A percentile compares a stretch with the other conserved stretches of the same genome.
phyloP scores from a whole-genome alignment of 2,113 vertebrate species.

The Paralichthys olivaceus region DNA sequence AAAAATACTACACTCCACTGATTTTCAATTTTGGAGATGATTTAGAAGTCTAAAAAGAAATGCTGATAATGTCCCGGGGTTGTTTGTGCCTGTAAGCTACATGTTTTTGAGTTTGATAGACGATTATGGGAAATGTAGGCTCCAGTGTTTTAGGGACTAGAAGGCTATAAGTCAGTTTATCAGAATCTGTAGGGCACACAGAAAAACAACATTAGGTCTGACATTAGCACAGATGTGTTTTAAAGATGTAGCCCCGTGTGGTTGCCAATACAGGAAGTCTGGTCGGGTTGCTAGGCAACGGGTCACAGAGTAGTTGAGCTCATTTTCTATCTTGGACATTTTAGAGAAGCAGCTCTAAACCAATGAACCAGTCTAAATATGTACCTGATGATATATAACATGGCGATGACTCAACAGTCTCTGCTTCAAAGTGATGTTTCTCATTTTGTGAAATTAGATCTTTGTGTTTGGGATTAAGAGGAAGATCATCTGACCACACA shows the following conservation, averaged over 20 bases:
- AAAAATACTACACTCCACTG: too few species aligned
- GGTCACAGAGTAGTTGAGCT: slow-evolving; percentile 32
- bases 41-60: too few species aligned
- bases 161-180: neutral
- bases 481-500: neutral
- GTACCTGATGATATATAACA: neutral
- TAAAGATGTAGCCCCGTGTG: slow-evolving; percentile 32
- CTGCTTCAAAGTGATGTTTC: neutral
- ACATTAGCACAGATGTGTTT: neutral
- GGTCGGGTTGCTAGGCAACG: slow-evolving; percentile 57
- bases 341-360: slow-evolving; percentile 22
- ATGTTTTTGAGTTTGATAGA: too few species aligned
- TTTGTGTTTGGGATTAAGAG: neutral
- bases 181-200: neutral
- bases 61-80: too few species aligned
- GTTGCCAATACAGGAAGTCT: slow-evolving; percentile 68
- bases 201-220: neutral
- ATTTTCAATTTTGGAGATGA: too few species aligned
- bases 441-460: neutral
- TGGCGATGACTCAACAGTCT: neutral
- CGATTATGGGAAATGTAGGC: too few species aligned
- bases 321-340: slow-evolving; percentile 35
- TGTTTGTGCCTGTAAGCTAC: too few species aligned
- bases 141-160: neutral
- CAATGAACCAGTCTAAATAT: neutral